Evolutionary conservation across 1,140 invertebrate species (phyloP).

Genomic region (Holotrichia oblita): DNA sequence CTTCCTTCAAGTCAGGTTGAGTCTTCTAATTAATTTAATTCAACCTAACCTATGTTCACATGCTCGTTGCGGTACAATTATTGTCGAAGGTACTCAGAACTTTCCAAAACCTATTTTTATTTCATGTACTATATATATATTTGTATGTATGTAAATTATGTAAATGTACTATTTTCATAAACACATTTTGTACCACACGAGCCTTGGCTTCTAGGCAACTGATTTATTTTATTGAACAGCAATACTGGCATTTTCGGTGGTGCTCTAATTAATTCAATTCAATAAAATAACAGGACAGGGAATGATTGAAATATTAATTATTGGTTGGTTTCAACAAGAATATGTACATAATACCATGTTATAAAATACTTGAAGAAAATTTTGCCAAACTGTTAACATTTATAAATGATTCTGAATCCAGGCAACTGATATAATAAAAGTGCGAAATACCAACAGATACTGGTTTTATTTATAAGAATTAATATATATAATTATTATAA

Average conservation of each 20-base stretch:
- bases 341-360: slow-evolving; percentile 46
- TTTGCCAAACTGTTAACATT: slow-evolving; percentile 51
- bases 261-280: slow-evolving; percentile 40
- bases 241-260: slow-evolving; percentile 46
- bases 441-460: slow-evolving; percentile 42
- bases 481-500: neutral
- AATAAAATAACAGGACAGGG: slow-evolving; percentile 46
- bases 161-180: slow-evolving; percentile 39
- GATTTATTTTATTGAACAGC: slow-evolving; percentile 44
- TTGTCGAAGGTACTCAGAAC: slow-evolving; percentile 37
- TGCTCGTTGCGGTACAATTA: slow-evolving; percentile 43
- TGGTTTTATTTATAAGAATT: slow-evolving; percentile 19
- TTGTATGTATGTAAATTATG: slow-evolving; percentile 41
- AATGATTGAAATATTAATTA: slow-evolving; percentile 48
- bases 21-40: slow-evolving; percentile 32
- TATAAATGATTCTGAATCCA: slow-evolving; percentile 47
- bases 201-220: slow-evolving; percentile 43
- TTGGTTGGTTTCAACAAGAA: slow-evolving; percentile 48
- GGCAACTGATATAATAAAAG: slow-evolving; percentile 43
- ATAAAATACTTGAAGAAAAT: slow-evolving; percentile 46
- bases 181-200: slow-evolving; percentile 20
- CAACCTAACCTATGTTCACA: slow-evolving; percentile 32
- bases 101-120: slow-evolving; percentile 38
- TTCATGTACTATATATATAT: slow-evolving; percentile 38
- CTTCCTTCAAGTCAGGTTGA: slow-evolving; percentile 33